phyloP scores from a whole-genome alignment of 2,113 vertebrate species.

The Bungarus multicinctus region DNA sequence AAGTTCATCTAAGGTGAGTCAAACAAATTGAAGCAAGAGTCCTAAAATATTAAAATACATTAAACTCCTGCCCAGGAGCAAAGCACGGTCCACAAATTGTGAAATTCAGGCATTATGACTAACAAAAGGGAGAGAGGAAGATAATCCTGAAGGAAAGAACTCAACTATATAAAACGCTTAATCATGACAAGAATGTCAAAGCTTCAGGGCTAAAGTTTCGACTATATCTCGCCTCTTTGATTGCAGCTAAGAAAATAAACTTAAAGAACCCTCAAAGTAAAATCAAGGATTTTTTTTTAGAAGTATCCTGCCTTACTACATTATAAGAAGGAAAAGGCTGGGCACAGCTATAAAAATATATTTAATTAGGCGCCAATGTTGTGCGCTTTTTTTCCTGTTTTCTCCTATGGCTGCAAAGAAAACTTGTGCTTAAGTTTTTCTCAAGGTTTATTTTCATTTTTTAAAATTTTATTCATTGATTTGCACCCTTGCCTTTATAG shows the following conservation, averaged over 20 bases:
- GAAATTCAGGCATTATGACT: neutral
- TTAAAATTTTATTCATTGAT: no score
- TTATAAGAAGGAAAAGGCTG: neutral
- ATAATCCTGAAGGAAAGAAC: neutral
- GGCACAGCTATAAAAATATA: neutral
- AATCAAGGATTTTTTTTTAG: neutral
- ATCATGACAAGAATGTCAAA: neutral
- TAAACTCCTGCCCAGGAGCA: neutral
- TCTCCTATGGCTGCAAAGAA: neutral
- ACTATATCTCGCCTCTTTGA: neutral
- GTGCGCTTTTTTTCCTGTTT: neutral
- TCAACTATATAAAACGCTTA: neutral
- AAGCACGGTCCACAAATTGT: neutral
- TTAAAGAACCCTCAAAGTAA: neutral
- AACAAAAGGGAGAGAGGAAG: neutral
- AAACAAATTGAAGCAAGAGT: neutral
- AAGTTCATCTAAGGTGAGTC: neutral
- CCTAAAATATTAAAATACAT: neutral
- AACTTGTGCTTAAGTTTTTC: neutral
- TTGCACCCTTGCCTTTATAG: no score
- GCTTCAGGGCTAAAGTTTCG: neutral
- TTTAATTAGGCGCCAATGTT: neutral
- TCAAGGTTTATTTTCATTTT: no score
- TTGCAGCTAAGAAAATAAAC: neutral
- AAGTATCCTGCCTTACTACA: neutral